A percentile compares a stretch with the other conserved stretches of the same genome.
These are phyloP conservation scores for Bedellia somnulentella DNA, from an alignment of 2,888 invertebrate genomes.

Conservation along the genomic window DNA sequence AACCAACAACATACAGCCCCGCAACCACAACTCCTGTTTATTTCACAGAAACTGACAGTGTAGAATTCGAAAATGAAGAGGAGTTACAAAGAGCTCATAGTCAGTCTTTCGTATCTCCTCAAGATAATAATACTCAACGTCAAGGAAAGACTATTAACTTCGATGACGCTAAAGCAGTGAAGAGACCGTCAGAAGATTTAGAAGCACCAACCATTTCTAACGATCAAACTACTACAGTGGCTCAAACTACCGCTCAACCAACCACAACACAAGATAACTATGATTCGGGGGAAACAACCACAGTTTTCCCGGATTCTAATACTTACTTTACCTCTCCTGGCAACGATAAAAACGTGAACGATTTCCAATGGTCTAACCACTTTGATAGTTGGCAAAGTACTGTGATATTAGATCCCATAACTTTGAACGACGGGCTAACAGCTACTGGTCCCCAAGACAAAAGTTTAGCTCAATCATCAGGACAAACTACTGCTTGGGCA, in stretches of 20 bases:
- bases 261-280: slow-evolving; percentile 24
- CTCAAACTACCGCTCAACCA: slow-evolving; percentile 20
- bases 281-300: slow-evolving; percentile 22
- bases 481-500: slow-evolving; percentile 26
- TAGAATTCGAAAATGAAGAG: slow-evolving; percentile 60
- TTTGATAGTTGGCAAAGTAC: slow-evolving; percentile 67
- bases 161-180: slow-evolving; percentile 18
- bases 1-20: slow-evolving; percentile 22
- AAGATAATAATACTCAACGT: slow-evolving; percentile 40
- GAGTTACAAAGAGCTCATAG: slow-evolving; percentile 70
- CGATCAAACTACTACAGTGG: slow-evolving; percentile 23
- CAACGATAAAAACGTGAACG: slow-evolving; percentile 36
- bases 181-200: slow-evolving; percentile 37
- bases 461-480: slow-evolving; percentile 18
- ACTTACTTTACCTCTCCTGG: slow-evolving; percentile 41
- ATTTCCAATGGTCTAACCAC: slow-evolving; percentile 51
- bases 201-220: slow-evolving; percentile 39
- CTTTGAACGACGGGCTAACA: slow-evolving; percentile 68
- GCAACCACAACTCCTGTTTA: slow-evolving; percentile 29
- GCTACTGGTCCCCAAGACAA: slow-evolving; percentile 31
- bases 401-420: slow-evolving; percentile 69
- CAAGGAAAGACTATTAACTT: slow-evolving; percentile 38
- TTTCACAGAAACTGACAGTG: slow-evolving; percentile 39
- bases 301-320: slow-evolving; percentile 23
- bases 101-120: slow-evolving; percentile 67